Conservation (phyloP, 1,140 invertebrate species). For the Drosophila mauritiana region DNA sequence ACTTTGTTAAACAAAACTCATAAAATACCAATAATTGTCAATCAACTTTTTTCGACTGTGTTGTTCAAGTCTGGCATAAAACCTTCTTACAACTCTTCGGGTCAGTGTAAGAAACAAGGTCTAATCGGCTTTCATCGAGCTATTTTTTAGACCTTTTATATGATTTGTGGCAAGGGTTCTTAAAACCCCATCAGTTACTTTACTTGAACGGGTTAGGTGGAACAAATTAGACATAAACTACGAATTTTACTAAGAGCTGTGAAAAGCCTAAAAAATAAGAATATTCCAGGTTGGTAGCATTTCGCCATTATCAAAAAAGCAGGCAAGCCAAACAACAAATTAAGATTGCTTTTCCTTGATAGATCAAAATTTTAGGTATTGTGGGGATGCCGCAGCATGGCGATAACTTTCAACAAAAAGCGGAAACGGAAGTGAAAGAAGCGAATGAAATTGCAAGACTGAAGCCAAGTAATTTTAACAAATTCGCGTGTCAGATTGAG, state of each 20-base stretch:
- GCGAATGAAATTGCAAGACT: slow-evolving; percentile 48
- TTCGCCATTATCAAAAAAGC: slow-evolving; percentile 21
- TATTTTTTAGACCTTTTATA: not conserved
- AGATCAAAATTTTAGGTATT: slow-evolving; percentile 44
- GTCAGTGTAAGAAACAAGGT: not conserved
- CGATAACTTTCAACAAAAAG: slow-evolving; percentile 43
- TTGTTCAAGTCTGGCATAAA: slow-evolving; percentile 1
- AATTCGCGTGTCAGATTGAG: slow-evolving; percentile 21
- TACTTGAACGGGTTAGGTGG: not conserved
- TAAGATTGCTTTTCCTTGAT: slow-evolving; percentile 64
- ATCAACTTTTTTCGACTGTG: slow-evolving; percentile 41
- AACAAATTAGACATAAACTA: not conserved
- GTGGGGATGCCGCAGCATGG: slow-evolving; percentile 16
- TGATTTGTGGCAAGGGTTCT: not conserved
- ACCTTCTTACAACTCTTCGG: slow-evolving; percentile 17
- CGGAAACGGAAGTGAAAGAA: slow-evolving; percentile 33
- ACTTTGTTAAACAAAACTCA: slow-evolving; percentile 39
- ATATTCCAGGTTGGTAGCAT: not conserved
- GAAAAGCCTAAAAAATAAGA: not conserved
- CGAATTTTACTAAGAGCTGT: not conserved
- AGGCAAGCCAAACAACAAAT: slow-evolving; percentile 22
- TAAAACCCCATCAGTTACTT: not conserved
- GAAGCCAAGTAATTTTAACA: slow-evolving; percentile 47
- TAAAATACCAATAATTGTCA: slow-evolving; percentile 74
- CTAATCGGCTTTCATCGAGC: not conserved